These are phyloP conservation scores for Macropus fuliginosus DNA, from an alignment of 2,797 vertebrate genomes.

Conservation along the genomic window DNA sequence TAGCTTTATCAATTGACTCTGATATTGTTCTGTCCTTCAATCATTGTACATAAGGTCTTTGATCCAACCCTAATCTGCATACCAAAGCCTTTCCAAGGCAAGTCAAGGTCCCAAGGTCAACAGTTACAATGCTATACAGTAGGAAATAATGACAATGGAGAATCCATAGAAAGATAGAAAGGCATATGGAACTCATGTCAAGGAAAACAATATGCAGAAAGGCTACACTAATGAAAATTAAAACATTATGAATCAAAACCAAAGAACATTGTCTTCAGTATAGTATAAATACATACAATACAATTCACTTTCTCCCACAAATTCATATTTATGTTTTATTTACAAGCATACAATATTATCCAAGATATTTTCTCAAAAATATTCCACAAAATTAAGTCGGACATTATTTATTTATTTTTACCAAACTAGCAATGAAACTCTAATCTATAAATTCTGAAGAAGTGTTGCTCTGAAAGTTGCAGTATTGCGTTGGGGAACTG, in stretches of 20 bases:
- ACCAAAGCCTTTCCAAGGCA: neutral
- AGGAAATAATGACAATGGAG: neutral
- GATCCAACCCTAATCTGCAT: neutral
- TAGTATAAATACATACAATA: neutral
- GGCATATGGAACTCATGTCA: neutral
- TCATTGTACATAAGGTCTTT: neutral
- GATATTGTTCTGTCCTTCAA: neutral
- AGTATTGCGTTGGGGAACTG: neutral
- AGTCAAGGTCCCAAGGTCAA: neutral
- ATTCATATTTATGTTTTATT: neutral
- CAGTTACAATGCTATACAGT: neutral
- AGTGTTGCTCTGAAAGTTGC: neutral
- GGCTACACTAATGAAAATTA: no score
- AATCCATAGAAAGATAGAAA: neutral
- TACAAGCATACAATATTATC: neutral
- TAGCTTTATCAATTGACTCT: neutral
- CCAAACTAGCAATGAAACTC: neutral
- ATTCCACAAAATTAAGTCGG: neutral
- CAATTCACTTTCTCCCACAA: neutral
- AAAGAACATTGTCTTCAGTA: neutral
- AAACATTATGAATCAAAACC: neutral
- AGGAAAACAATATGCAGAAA: neutral
- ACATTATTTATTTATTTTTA: neutral
- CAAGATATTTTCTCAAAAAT: neutral
- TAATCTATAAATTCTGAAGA: neutral